These are phyloP conservation scores for Temnothorax curvispinosus DNA, from an alignment of 1,140 invertebrate species.

Conservation along the genomic window DNA sequence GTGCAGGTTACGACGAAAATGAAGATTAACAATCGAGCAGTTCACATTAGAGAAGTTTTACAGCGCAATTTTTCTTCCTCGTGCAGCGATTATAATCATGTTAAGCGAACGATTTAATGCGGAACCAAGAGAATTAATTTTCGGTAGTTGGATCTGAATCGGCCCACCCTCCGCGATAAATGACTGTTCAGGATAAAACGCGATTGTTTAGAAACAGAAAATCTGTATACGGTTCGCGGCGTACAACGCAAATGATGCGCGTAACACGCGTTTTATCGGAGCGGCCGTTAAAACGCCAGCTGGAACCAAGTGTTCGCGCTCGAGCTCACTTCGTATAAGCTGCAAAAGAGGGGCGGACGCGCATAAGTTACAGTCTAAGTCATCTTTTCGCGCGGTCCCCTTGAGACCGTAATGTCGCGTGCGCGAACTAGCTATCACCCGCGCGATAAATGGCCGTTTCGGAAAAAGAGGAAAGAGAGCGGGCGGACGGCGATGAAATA, in stretches of 20 bases:
- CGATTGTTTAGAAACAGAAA: background rate
- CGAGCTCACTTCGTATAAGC: slow-evolving; percentile 17
- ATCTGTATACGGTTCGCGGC: slow-evolving; percentile 8
- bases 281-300: slow-evolving; percentile 42
- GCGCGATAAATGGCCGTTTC: slow-evolving; percentile 30
- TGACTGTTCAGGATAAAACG: background rate
- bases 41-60: background rate
- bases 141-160: background rate
- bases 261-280: slow-evolving; percentile 42
- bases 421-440: background rate
- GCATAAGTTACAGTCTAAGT: slow-evolving; percentile 28
- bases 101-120: background rate
- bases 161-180: background rate
- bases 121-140: background rate
- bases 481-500: slow-evolving; percentile 61
- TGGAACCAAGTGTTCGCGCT: slow-evolving; percentile 37
- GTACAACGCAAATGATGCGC: slow-evolving; percentile 24
- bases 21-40: background rate
- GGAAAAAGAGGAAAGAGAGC: slow-evolving; percentile 43
- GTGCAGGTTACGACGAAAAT: background rate
- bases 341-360: background rate
- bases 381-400: background rate
- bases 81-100: background rate
- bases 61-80: background rate
- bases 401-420: slow-evolving; percentile 13